These are phyloP conservation scores for Cromileptes altivelis DNA, from an alignment of 2,113 vertebrate species.

Conservation along the genomic window DNA sequence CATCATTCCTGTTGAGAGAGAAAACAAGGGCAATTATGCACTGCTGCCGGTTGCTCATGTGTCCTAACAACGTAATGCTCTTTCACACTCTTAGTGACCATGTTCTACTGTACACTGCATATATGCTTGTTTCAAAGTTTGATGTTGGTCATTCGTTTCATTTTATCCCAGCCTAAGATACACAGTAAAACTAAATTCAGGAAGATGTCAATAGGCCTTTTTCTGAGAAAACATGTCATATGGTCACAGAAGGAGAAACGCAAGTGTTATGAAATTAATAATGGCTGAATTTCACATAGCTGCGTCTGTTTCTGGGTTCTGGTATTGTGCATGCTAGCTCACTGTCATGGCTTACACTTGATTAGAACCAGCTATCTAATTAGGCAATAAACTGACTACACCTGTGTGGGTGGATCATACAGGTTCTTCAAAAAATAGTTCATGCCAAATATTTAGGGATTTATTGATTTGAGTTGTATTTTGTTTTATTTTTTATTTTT, in stretches of 20 bases:
- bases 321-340: too few relatives aligned
- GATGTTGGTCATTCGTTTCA: not conserved
- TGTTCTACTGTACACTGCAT: not conserved
- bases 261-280: not conserved
- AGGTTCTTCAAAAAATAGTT: not conserved
- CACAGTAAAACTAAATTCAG: not conserved
- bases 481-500: not conserved
- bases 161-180: not conserved
- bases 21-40: not conserved
- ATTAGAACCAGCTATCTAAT: not conserved
- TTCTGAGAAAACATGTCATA: not conserved
- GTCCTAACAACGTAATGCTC: not conserved
- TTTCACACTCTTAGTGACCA: not conserved
- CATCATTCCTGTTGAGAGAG: not conserved
- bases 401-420: not conserved
- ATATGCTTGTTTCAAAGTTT: not conserved
- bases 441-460: not conserved
- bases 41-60: not conserved
- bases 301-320: not conserved
- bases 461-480: not conserved
- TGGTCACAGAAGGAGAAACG: not conserved
- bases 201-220: not conserved
- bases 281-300: not conserved
- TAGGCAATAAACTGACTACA: conserved; percentile 13
- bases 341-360: conserved; percentile 3